Percentiles rank a stretch among this genome's conserved stretches.
Conservation (phyloP, 1,140 invertebrate species). For the Papilio helenus region DNA sequence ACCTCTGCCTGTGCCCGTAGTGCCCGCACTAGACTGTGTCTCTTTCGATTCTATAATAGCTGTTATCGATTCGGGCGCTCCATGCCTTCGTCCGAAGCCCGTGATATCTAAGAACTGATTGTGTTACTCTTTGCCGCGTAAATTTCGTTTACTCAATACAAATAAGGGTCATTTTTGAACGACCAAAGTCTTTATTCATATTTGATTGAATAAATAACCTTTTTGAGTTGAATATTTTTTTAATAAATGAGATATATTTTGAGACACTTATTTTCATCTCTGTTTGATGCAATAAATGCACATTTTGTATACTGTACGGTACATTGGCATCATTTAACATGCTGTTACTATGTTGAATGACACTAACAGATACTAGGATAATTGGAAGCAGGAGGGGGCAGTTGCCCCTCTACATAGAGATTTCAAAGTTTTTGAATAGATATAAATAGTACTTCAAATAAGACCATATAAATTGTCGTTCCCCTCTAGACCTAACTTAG, state of each 20-base stretch:
- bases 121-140: slow-evolving; percentile 34
- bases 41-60: slow-evolving; percentile 49
- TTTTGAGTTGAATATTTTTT: slow-evolving; percentile 21
- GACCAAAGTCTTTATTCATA: neutral
- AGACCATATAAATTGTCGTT: too few relatives aligned
- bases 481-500: too few relatives aligned
- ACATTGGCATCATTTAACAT: neutral
- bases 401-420: too few relatives aligned
- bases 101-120: slow-evolving; percentile 38
- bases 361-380: neutral
- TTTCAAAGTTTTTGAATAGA: too few relatives aligned
- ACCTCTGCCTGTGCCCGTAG: slow-evolving; percentile 65
- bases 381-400: too few relatives aligned
- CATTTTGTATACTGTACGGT: neutral
- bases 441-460: too few relatives aligned
- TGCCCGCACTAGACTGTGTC: slow-evolving; percentile 49
- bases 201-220: slow-evolving; percentile 34
- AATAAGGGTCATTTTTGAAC: slow-evolving; percentile 32
- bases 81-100: slow-evolving; percentile 9
- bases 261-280: neutral
- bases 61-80: slow-evolving; percentile 47
- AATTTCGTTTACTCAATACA: slow-evolving; percentile 14
- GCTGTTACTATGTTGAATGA: neutral
- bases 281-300: neutral
- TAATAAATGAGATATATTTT: neutral